These are phyloP conservation scores for Drosophila austrosaltans DNA, from an alignment of 2,888 invertebrate genomes.

Conservation along the genomic window DNA sequence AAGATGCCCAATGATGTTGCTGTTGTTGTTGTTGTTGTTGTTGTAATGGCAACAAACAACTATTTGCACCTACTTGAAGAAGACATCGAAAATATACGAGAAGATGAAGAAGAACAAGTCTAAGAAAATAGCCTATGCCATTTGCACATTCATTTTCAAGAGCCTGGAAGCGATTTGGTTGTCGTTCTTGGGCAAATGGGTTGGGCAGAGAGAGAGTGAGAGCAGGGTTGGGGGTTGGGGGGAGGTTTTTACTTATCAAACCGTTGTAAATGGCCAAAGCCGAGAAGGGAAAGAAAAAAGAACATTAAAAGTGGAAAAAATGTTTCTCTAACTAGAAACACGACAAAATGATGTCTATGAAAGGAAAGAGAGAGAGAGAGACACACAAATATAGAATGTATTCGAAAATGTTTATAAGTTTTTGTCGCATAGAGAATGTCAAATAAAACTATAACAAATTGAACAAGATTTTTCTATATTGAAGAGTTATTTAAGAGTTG, in stretches of 20 bases:
- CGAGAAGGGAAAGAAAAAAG: constrained; percentile 42
- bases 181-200: background rate
- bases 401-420: background rate
- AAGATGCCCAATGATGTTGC: constrained; percentile 12
- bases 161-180: constrained; percentile 4
- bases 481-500: too few species aligned
- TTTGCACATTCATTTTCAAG: constrained; percentile 13
- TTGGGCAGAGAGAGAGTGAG: background rate
- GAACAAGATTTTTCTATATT: background rate
- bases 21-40: background rate
- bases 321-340: background rate
- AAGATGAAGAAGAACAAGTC: constrained; percentile 22
- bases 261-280: constrained; percentile 55
- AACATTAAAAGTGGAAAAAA: constrained; percentile 47
- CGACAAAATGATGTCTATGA: background rate
- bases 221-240: background rate
- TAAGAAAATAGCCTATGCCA: constrained; percentile 4
- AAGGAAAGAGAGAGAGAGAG: background rate
- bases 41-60: constrained; percentile 33
- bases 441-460: background rate
- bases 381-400: background rate
- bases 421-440: background rate
- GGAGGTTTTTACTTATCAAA: constrained; percentile 40
- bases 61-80: constrained; percentile 63
- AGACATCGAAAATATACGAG: constrained; percentile 55